Evolutionary conservation across 2,888 invertebrate species (phyloP), one percentile per base, ranked within the genome.

Genomic region (Galeruca laticollis): DNA sequence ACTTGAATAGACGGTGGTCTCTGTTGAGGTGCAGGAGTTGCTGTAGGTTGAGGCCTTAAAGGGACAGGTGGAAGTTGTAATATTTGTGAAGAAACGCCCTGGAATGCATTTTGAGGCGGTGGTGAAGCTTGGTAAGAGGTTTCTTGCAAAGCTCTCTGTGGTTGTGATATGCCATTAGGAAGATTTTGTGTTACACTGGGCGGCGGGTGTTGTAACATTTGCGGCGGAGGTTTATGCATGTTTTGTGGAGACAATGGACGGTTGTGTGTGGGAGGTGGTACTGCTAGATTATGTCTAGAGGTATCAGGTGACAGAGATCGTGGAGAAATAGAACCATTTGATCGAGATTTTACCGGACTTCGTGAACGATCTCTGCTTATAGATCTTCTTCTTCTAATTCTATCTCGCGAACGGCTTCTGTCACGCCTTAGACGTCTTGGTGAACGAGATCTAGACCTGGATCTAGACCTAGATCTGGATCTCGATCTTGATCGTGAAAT

Each of bases 381-480:
- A 21, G 76, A 75, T 35, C 75, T 70, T 33, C 74, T 72, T 31
- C 77, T 70, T 20, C 75, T 73, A 9, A 71, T 60, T 60, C 76
- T 74, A 5, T 77, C 78, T 35, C 70, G 60, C 8, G 77, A 76
- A 31, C 72, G 65, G 52, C 75, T 78, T 66, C 76, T 71, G 11
- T 78, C 69, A 40, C 78, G 77, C 37, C 76, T 75, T n/a, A 75
- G 60, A 2, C 76, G 76, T 60, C 76, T 79, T 51, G 83, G 78
- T n/a, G 83, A 77, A 49, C 82, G 78, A 10, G 83, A 80, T 54
- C 83, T 77, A 13, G 83, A 83, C 57, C 82, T 76, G 2, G 84
- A 82, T 11, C 74, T 74, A 10, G 83, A 81, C 6, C 26, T 26
- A 26, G 26, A 26, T 18, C 80, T 77, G 15, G 83, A 83, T 61